Evolutionary conservation across 2,888 invertebrate species (phyloP), one percentile per base, ranked within the genome.

Genomic region (Frankliniella fusca): DNA sequence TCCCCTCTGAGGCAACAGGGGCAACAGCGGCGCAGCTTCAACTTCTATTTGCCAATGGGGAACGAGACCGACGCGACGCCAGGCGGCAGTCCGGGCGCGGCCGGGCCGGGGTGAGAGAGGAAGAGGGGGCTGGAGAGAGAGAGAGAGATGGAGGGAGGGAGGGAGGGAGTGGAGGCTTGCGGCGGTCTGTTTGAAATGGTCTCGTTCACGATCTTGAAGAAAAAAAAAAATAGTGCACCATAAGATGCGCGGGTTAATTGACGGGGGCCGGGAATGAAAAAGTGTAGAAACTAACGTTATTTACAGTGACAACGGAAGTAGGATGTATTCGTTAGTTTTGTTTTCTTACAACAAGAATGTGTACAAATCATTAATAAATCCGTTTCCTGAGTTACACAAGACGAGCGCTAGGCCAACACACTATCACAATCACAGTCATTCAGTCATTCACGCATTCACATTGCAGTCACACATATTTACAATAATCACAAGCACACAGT

Each of bases 1-100:
- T 76, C 70, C 70, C 27, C 70, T 76, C 23, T 76, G 70, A 76
- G 15, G 61, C 61, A 61, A 61, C 61, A 76, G n/a, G n/a, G n/a
- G 23, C 70, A 70, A 76, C 27, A 76, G 27, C 70, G 23, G 54
- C 54, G 15, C 70, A 76, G 70, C 70, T 76, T 76, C 70, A 38
- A 38, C 38, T 76, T 27, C 70, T 76, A 76, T 76, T 76, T 76
- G 70, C 10, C 70, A 27, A 76, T 76, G 23, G 70, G 27, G 70
- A 76, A 76, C 23, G 11, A 27, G 10, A 27, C 23, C 70, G 70
- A 23, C 70, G 23, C 23, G 8, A 12, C 9, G 23, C 23, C 23
- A 23, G 70, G 65, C 50, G 11, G 65, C 65, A 9, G 65, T n/a
- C 2, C 10, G n/a, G 7, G 70, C 70, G 9, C 11, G 23, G 12